phyloP scores from a whole-genome alignment of 2,113 vertebrate genomes.

The Talpa occidentalis region DNA sequence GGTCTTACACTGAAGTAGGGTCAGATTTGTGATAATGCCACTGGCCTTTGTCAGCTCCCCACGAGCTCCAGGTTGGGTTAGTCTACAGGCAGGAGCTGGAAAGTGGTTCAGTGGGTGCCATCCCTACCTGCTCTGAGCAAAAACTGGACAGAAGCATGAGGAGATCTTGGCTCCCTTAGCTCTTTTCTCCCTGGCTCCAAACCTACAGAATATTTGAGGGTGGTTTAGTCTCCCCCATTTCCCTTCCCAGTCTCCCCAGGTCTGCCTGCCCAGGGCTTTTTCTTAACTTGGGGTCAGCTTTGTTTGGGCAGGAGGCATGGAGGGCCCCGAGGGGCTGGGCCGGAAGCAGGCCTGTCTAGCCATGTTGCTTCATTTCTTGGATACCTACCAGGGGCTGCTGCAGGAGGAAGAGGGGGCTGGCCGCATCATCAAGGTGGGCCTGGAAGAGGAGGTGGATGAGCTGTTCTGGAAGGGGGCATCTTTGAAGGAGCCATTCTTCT shows the following conservation, averaged over 20 bases:
- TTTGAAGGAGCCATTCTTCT: neutral
- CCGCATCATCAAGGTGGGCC: slow-evolving; percentile 93
- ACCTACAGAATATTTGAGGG: neutral
- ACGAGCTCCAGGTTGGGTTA: neutral
- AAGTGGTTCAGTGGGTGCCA: neutral
- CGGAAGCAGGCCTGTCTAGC: slow-evolving; percentile 94
- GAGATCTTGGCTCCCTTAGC: neutral
- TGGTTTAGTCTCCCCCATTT: neutral
- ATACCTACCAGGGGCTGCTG: slow-evolving; percentile 95
- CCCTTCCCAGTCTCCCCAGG: neutral
- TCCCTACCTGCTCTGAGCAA: neutral
- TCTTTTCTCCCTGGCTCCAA: neutral
- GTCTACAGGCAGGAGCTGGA: neutral
- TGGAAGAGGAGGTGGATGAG: neutral
- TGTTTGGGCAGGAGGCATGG: slow-evolving; percentile 82
- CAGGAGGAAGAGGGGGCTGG: slow-evolving; percentile 94
- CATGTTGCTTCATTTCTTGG: slow-evolving; percentile 94
- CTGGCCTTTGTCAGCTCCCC: neutral
- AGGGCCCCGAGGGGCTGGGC: slow-evolving; percentile 83
- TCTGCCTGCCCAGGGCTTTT: slow-evolving; percentile 49
- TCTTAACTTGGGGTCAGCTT: slow-evolving; percentile 86
- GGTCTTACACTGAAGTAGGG: neutral
- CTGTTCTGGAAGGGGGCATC: neutral
- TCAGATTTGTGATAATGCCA: neutral
- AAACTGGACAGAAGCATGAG: neutral